Percentiles rank a stretch among this genome's conserved stretches.
Evolutionary conservation across 2,797 vertebrate species (phyloP).

Genomic region (Phrynocephalus vlangalii): DNA sequence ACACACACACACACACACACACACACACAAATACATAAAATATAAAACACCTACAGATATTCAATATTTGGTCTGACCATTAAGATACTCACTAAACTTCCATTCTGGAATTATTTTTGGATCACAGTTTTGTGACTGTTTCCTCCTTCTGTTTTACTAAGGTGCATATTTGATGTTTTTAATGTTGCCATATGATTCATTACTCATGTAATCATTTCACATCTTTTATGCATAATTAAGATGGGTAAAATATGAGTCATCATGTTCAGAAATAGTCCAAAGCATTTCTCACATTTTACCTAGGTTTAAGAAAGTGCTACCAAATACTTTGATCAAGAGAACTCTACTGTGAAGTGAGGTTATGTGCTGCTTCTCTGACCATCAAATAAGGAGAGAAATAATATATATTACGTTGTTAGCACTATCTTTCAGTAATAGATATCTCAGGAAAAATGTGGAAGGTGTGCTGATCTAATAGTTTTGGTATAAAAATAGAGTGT

Average conservation of each 20-base stretch:
- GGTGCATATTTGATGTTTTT: neutral
- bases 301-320: slow-evolving; percentile 45
- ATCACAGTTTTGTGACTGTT: neutral
- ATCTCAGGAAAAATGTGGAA: slow-evolving; percentile 21
- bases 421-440: neutral
- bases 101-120: neutral
- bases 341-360: slow-evolving; percentile 33
- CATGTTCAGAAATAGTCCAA: slow-evolving; percentile 57
- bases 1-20: neutral
- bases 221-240: slow-evolving; percentile 44
- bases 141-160: neutral
- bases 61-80: neutral
- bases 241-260: slow-evolving; percentile 45
- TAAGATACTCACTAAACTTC: neutral
- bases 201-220: slow-evolving; percentile 10
- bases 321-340: slow-evolving; percentile 30
- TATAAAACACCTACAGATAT: neutral
- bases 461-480: slow-evolving; percentile 28
- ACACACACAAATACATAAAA: neutral
- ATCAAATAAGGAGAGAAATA: slow-evolving; percentile 45
- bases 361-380: slow-evolving; percentile 36
- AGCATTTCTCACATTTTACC: slow-evolving; percentile 51
- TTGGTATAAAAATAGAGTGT: slow-evolving; percentile 41
- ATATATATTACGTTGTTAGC: slow-evolving; percentile 12
- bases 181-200: slow-evolving; percentile 10